Base-by-base conservation (phyloP, 2,113 vertebrate genomes). In the Trematocara nigrifrons region DNA sequence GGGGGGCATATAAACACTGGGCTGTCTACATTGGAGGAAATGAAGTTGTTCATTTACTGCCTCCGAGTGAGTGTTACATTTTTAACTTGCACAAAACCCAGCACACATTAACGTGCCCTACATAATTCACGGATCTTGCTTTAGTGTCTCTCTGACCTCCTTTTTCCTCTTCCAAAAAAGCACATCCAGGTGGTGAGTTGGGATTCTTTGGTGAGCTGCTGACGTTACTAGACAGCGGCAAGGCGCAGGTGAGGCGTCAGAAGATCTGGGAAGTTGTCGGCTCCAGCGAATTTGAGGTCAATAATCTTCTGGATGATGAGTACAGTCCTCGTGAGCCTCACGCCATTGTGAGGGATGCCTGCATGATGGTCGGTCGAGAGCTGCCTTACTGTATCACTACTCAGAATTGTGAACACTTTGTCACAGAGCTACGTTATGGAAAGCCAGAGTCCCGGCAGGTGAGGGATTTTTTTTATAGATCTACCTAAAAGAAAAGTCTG, bases 21-120 rank as follows among this genome's bases (percentile, higher is more conserved):
- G 97, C 94, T 5, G 29, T 98, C 61, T 97, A 97, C 33, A 89
- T 97, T 8, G 97, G 97, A 1, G 83, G 96, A 2, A 95, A 96
- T 59, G 96, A 94, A 38, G 94, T 97, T 20, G 80, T 98, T 79
- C 97, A 98, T 86, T 81, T 98, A 78, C 93, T 94, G 0, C 96
- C 97, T 59, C 82, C 89, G 13, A n/a, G 94, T 95, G 54, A 93
- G 95, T 93, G 5, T 3, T 13, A n/a, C n/a, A 11, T 71, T 59
- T 7, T n/a, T 47, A 11, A 49, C 16, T 59, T n/a, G 3, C 2
- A 59, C 38, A 59, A 80, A 80, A 79, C 20, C 20, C 33, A 40
- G n/a, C 22, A 38, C 35, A 80, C 20, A 1, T 18, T 18, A 11
- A 49, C 26, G 1, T 76, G 26, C 45, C 47, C 42, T 3, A 51